Evolutionary conservation across 1,140 invertebrate genomes (phyloP), one percentile per base, ranked within the genome.

Genomic region (Lamellibrachia luymesi): DNA sequence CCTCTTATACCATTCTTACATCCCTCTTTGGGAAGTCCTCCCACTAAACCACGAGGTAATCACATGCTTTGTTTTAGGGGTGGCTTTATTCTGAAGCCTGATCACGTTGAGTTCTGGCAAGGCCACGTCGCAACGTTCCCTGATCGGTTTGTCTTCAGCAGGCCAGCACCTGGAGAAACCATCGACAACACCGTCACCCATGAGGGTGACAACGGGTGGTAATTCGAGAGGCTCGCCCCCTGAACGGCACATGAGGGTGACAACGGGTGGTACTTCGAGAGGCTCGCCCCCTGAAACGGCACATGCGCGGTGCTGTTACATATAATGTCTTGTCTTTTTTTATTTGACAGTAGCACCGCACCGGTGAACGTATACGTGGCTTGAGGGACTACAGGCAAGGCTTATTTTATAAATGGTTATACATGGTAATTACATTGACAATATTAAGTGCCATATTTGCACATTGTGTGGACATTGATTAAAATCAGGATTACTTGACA

Each of bases 41-140:
- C n/a, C n/a, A n/a, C n/a, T n/a, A n/a, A n/a, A n/a, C n/a, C n/a
- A n/a, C n/a, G 25, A 80, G 17, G 4, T 80, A 80, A 80, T 80
- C 5, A 80, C 13, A 22, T 17, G 7, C 64, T 80, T 80, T 80
- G 64, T 80, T 80, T 80, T 94, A 98, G 98, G 98, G 98, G 98
- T 94, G 99, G 99, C 50, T 99, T 38, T 95, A 96, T 97, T n/a
- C 97, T 99, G 52, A 97, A 97, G 92, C 99, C 99, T 52, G 97
- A 97, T 93, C 95, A 96, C 17, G 97, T 99, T 91, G 99, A 99
- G 97, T 99, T 99, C 96, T 99, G 99, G 99, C 98, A 99, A 97
- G 99, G 99, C 0, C 98, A 99, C 96, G 98, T 97, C 27, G 98
- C 98, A 96, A 97, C 99, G 92, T 96, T 99, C 0, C 99, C 99